Percentiles rank a stretch among this genome's conserved stretches.
Conservation (phyloP, 2,797 vertebrate species). For the Podarcis lilfordi region DNA sequence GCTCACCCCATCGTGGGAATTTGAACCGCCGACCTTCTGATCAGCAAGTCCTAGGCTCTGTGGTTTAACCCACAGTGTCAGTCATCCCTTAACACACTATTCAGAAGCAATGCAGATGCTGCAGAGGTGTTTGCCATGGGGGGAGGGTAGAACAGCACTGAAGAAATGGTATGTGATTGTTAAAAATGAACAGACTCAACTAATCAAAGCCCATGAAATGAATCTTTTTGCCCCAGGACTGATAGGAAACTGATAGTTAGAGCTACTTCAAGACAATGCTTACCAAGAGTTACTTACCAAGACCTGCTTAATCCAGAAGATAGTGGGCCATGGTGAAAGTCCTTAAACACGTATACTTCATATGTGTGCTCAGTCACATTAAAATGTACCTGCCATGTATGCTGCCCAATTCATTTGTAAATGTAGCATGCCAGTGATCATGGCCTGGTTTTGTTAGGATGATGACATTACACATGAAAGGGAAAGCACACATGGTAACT, state of each 20-base stretch:
- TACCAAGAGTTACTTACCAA: neutral
- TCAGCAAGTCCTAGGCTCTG: too few species aligned
- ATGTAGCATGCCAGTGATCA: neutral
- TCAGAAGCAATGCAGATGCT: neutral
- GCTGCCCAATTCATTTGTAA: neutral
- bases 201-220: neutral
- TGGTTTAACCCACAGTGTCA: too few species aligned
- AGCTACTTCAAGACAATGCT: neutral
- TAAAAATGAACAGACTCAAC: neutral
- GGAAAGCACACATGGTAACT: too few species aligned
- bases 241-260: neutral
- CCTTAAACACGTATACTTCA: neutral
- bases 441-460: neutral
- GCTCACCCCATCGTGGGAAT: too few species aligned
- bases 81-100: neutral
- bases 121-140: conserved; percentile 51
- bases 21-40: too few species aligned
- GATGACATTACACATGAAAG: neutral
- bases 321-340: neutral
- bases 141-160: neutral
- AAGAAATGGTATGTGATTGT: neutral
- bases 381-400: neutral
- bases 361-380: neutral
- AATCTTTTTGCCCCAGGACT: neutral
- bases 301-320: neutral